phyloP scores from a whole-genome alignment of 2,797 vertebrate species.

The Molossus molossus region DNA sequence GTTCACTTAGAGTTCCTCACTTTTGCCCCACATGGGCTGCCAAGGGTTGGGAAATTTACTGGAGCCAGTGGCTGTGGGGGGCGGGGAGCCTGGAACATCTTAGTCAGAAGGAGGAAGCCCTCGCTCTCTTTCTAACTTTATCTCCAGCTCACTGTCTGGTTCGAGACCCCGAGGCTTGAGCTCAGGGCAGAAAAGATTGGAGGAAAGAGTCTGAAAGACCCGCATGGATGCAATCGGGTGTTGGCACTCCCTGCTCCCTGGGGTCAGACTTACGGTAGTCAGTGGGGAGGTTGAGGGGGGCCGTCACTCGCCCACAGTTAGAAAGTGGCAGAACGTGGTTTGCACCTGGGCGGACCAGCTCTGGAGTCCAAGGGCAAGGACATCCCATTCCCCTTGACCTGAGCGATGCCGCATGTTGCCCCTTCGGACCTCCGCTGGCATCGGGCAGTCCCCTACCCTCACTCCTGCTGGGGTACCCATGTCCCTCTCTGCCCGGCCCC shows the following conservation, averaged over 20 bases:
- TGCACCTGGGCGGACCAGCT: background rate
- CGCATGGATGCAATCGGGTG: background rate
- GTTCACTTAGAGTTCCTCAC: background rate
- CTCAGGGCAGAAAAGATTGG: background rate
- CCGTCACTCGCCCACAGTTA: background rate
- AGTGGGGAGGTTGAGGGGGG: background rate
- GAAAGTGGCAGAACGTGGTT: background rate
- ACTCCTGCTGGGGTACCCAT: no score
- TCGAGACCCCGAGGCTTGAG: background rate
- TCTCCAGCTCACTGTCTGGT: background rate
- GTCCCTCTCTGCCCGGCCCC: no score
- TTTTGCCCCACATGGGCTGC: background rate
- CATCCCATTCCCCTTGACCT: background rate
- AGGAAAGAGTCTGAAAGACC: background rate
- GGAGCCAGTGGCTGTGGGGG: rapidly evolving
- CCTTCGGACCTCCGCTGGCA: background rate
- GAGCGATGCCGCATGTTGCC: background rate
- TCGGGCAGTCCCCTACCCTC: background rate
- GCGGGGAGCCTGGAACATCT: background rate
- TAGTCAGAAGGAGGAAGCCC: background rate
- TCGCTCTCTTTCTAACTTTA: background rate
- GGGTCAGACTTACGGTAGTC: background rate
- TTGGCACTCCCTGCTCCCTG: background rate
- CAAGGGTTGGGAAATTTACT: background rate
- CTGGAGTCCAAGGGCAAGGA: background rate